Evolutionary conservation across 2,888 invertebrate genomes (phyloP).

Genomic region (Trissolcus japonicus): DNA sequence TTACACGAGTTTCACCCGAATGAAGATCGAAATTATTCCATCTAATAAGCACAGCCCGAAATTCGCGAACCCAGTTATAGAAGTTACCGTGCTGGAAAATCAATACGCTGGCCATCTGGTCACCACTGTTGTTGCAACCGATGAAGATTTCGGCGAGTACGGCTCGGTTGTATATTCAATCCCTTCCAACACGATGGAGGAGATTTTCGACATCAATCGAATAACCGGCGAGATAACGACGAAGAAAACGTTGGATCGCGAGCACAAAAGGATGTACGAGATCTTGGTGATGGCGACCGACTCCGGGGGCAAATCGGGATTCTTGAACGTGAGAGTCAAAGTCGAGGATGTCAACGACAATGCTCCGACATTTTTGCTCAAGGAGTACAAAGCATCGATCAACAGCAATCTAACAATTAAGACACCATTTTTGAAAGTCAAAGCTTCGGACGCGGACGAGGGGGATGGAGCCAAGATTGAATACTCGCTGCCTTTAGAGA

Average conservation of each 20-base stretch:
- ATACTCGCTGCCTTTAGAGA: constrained; percentile 86
- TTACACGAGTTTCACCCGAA: constrained; percentile 90
- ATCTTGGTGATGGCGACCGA: constrained; percentile 90
- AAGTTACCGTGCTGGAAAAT: constrained; percentile 89
- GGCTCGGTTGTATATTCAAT: constrained; percentile 87
- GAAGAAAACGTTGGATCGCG: constrained; percentile 85
- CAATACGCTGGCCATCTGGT: constrained; percentile 85
- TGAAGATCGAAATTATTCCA: constrained; percentile 86
- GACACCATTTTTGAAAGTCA: constrained; percentile 80
- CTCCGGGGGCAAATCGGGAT: constrained; percentile 86
- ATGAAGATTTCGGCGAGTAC: constrained; percentile 88
- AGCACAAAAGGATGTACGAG: constrained; percentile 83
- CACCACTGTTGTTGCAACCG: constrained; percentile 85
- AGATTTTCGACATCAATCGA: constrained; percentile 85
- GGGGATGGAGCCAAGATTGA: constrained; percentile 83
- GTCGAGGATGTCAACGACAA: constrained; percentile 92
- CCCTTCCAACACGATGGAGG: constrained; percentile 84
- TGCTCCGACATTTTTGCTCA: constrained; percentile 85
- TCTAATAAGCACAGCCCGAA: constrained; percentile 88
- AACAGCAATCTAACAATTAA: constrained; percentile 80
- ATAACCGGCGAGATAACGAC: constrained; percentile 84
- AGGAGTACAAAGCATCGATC: constrained; percentile 87
- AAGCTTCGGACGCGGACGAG: constrained; percentile 88
- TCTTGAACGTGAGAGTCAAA: constrained; percentile 86
- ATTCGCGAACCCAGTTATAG: constrained; percentile 87